Conservation (phyloP, 1,140 invertebrate species). For the Zophobas morio region DNA sequence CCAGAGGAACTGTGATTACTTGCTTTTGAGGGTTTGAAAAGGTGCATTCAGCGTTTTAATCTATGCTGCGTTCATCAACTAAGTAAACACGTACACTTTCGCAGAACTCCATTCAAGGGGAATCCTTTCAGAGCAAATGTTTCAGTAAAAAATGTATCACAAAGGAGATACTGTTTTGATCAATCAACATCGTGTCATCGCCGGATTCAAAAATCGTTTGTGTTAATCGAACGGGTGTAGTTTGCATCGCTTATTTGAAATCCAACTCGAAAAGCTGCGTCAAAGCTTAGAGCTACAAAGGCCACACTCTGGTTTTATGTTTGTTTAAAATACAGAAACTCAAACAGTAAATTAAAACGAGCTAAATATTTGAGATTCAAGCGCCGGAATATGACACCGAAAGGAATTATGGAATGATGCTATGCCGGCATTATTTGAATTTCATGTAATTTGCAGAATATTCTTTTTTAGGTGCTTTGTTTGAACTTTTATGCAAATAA, state of each 20-base stretch:
- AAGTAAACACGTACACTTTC: conserved; percentile 53
- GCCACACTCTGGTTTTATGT: conserved; percentile 35
- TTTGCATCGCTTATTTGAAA: conserved; percentile 17
- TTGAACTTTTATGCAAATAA: conserved; percentile 43
- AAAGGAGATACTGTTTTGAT: conserved; percentile 5
- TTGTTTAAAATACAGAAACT: conserved; percentile 39
- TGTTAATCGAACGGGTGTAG: not conserved
- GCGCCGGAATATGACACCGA: conserved; percentile 40
- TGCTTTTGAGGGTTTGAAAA: conserved; percentile 49
- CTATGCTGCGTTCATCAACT: conserved; percentile 50
- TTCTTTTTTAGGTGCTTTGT: conserved; percentile 39
- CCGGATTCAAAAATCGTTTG: conserved; percentile 18
- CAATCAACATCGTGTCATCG: not conserved
- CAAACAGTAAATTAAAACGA: conserved; percentile 43
- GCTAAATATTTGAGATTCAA: conserved; percentile 43
- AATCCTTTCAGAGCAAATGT: conserved; percentile 36
- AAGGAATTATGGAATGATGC: conserved; percentile 41
- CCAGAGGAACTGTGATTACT: conserved; percentile 43
- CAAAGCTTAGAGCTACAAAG: conserved; percentile 38
- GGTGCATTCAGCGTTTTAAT: conserved; percentile 50
- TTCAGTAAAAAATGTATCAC: conserved; percentile 7
- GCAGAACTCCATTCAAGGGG: conserved; percentile 44
- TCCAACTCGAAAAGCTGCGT: conserved; percentile 5
- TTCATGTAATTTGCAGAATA: conserved; percentile 41
- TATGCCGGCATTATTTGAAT: conserved; percentile 42